phyloP scores from a whole-genome alignment of 2,797 vertebrate species.

The Crocodylus rhombifer region DNA sequence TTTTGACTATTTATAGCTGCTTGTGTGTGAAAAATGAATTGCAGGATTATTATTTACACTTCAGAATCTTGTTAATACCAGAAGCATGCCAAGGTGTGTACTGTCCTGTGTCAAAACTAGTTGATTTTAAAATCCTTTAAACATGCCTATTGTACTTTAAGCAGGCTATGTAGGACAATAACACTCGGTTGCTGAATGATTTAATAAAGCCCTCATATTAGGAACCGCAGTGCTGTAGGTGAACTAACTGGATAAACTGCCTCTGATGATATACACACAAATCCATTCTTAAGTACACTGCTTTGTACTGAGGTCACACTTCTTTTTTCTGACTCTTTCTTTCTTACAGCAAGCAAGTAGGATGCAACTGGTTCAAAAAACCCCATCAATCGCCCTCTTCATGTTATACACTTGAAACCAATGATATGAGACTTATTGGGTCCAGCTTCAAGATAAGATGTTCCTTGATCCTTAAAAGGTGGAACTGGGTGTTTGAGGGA shows the following conservation, averaged over 20 bases:
- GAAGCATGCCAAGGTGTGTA: slow-evolving; percentile 70
- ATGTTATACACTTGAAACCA: slow-evolving; percentile 4
- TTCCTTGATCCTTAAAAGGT: not conserved
- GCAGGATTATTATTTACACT: slow-evolving; percentile 70
- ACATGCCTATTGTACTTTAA: slow-evolving; percentile 69
- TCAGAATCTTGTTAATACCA: slow-evolving; percentile 73
- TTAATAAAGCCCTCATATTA: slow-evolving; percentile 74
- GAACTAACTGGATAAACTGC: slow-evolving; percentile 69
- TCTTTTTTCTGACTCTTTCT: not conserved
- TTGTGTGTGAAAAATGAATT: slow-evolving; percentile 65
- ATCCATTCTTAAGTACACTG: slow-evolving; percentile 39
- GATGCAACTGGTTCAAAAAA: slow-evolving; percentile 3
- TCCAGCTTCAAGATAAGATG: slow-evolving; percentile 9
- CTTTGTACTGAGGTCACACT: slow-evolving; percentile 26
- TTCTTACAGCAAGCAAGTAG: not conserved
- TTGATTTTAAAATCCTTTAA: slow-evolving; percentile 70
- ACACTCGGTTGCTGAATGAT: slow-evolving; percentile 66
- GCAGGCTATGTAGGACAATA: slow-evolving; percentile 65
- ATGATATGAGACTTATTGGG: not conserved
- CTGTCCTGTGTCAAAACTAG: slow-evolving; percentile 66
- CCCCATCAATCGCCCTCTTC: not conserved
- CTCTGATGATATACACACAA: slow-evolving; percentile 42
- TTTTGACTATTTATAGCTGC: slow-evolving; percentile 79
- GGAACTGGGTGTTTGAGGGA: not conserved
- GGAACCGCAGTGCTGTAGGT: slow-evolving; percentile 60